Conservation (phyloP, 1,140 invertebrate species). For the Schlechtendalia chinensis region DNA sequence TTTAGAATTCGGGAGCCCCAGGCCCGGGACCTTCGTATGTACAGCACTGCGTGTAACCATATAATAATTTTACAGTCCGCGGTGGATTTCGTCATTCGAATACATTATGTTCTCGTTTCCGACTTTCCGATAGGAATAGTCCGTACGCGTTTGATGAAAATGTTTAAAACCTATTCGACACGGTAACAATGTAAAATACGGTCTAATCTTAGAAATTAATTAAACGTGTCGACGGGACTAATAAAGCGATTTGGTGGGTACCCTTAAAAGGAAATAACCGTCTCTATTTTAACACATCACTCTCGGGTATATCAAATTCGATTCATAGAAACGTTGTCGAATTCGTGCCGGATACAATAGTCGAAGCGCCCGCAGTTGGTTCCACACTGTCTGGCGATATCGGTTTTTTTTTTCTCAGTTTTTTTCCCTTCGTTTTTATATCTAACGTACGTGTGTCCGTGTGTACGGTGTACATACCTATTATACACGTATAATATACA, state of each 20-base stretch:
- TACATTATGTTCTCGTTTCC: no score
- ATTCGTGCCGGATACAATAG: conserved; percentile 25
- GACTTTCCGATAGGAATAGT: no score
- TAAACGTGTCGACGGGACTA: conserved; percentile 24
- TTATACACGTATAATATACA: background rate
- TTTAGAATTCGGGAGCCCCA: no score
- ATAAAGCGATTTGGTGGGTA: conserved; percentile 8
- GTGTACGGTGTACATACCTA: background rate
- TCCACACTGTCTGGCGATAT: conserved; percentile 4
- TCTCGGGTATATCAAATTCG: background rate
- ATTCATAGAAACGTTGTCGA: conserved; percentile 28
- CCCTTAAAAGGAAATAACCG: background rate
- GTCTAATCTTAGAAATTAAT: conserved; percentile 13
- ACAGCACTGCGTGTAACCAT: no score
- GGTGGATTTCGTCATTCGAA: no score
- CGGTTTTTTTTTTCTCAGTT: no score
- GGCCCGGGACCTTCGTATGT: no score
- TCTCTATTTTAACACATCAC: background rate
- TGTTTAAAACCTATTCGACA: background rate
- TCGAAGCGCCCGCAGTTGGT: background rate
- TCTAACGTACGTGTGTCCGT: no score
- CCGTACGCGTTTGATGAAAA: background rate
- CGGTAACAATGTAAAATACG: no score
- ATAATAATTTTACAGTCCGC: no score
- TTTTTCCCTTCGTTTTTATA: background rate